Evolutionary conservation across 1,140 invertebrate genomes (phyloP).

Genomic region (Halesus radiatus): DNA sequence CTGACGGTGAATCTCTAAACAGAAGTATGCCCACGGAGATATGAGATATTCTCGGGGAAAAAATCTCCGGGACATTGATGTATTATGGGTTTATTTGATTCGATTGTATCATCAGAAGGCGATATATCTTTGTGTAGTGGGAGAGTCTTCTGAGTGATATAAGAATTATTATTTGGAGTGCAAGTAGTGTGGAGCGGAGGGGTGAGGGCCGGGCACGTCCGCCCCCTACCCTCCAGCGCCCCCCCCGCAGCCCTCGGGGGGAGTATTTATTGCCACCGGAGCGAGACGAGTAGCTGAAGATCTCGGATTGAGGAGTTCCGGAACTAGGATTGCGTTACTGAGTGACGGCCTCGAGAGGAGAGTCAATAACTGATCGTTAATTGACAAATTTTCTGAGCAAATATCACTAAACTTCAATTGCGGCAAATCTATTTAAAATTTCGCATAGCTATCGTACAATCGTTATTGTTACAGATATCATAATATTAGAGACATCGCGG

Average conservation of each 20-base stretch:
- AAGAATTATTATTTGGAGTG: constrained; percentile 58
- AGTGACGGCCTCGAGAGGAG: constrained; percentile 42
- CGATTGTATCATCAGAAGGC: constrained; percentile 58
- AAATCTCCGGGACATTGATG: constrained; percentile 56
- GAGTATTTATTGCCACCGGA: constrained; percentile 45
- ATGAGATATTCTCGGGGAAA: constrained; percentile 42
- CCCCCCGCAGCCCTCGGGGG: constrained; percentile 31
- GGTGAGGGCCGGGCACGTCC: constrained; percentile 48
- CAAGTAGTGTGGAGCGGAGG: constrained; percentile 35
- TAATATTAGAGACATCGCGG: too few relatives aligned
- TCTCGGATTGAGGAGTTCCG: constrained; percentile 27
- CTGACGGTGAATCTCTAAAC: constrained; percentile 25
- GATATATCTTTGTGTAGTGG: constrained; percentile 48
- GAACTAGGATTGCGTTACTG: constrained; percentile 38
- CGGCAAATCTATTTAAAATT: too few relatives aligned
- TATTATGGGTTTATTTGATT: constrained; percentile 58
- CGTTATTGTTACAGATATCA: too few relatives aligned
- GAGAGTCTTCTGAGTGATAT: constrained; percentile 51
- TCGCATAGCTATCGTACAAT: too few relatives aligned
- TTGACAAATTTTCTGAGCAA: background rate
- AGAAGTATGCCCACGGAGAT: constrained; percentile 15
- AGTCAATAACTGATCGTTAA: constrained; percentile 37
- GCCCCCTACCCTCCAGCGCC: constrained; percentile 37
- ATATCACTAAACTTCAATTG: too few relatives aligned
- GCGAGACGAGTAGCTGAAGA: constrained; percentile 22